A percentile compares a stretch with the other conserved stretches of the same genome.
Conservation (phyloP, 23 tunicate species). For the Halocynthia aurantium region DNA sequence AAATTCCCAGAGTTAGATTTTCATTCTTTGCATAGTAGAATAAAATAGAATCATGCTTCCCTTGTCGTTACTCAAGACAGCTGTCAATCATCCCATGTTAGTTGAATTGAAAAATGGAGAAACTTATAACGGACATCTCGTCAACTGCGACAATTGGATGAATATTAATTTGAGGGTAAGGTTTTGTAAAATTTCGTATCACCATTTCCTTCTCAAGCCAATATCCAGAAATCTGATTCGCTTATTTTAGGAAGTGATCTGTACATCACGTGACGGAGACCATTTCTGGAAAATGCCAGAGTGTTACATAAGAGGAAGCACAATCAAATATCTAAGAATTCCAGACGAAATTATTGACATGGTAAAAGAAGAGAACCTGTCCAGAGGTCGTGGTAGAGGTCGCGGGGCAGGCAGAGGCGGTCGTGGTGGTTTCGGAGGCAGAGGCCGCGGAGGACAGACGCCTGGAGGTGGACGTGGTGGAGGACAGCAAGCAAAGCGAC, state of each 20-base stretch:
- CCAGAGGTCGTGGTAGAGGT: conserved; percentile 71
- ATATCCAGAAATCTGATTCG: too few relatives aligned
- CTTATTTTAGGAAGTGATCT: conserved; percentile 68
- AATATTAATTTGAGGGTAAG: conserved; percentile 71
- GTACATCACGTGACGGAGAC: conserved; percentile 98
- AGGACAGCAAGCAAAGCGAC: conserved; percentile 37
- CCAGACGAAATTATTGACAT: conserved; percentile 97
- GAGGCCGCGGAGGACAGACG: conserved; percentile 42
- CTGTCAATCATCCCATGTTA: conserved; percentile 96
- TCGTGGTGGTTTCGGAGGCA: conserved; percentile 79
- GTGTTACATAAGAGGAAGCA: conserved; percentile 95
- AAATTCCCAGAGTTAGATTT: too few relatives aligned
- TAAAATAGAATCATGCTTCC: conserved; percentile 45
- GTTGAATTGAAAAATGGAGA: conserved; percentile 99
- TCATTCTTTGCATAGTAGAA: not conserved
- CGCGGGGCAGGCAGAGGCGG: conserved; percentile 77
- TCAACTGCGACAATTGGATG: conserved; percentile 99
- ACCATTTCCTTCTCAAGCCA: not conserved
- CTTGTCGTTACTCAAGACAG: conserved; percentile 84
- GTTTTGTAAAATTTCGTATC: not conserved
- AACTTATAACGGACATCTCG: conserved; percentile 98
- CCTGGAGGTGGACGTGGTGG: conserved; percentile 37
- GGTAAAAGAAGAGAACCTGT: conserved; percentile 94
- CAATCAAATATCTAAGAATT: conserved; percentile 91
- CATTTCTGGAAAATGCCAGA: conserved; percentile 99